Evolutionary conservation across 2,888 invertebrate species (phyloP).

Genomic region (Coelogynopora nodosa): DNA sequence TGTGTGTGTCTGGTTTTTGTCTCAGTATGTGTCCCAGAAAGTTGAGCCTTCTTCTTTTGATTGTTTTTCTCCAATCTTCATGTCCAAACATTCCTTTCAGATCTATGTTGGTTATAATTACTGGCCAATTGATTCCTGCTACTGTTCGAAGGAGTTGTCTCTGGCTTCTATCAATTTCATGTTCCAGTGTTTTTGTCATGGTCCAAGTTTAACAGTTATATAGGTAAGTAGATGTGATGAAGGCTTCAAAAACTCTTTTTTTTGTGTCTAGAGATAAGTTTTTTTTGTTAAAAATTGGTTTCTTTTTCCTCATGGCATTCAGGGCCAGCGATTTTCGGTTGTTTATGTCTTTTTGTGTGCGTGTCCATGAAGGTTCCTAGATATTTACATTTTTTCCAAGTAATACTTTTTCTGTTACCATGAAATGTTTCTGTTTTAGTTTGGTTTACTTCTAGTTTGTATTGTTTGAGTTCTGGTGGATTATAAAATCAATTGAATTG

Average conservation of each 20-base stretch:
- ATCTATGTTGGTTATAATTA: background rate
- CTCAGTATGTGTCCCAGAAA: background rate
- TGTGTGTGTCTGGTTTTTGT: background rate
- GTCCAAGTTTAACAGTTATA: background rate
- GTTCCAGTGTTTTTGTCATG: background rate
- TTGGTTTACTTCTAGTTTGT: background rate
- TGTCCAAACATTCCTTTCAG: background rate
- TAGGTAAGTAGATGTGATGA: background rate
- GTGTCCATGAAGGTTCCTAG: background rate
- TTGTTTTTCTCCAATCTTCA: slow-evolving; percentile 10
- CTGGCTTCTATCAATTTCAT: background rate
- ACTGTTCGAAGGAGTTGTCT: background rate
- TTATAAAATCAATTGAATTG: no score
- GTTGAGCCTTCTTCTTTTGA: background rate
- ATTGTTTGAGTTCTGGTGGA: background rate
- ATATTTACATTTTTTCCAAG: background rate
- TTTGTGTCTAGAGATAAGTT: background rate
- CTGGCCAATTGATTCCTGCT: background rate
- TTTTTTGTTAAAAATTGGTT: background rate
- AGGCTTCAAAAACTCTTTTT: background rate
- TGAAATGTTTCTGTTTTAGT: background rate
- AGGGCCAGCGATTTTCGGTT: background rate
- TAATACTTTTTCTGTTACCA: background rate
- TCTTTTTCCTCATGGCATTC: background rate
- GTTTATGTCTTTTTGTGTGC: background rate